Evolutionary conservation across 2,113 vertebrate species (phyloP).

Genomic region (Podarcis muralis): DNA sequence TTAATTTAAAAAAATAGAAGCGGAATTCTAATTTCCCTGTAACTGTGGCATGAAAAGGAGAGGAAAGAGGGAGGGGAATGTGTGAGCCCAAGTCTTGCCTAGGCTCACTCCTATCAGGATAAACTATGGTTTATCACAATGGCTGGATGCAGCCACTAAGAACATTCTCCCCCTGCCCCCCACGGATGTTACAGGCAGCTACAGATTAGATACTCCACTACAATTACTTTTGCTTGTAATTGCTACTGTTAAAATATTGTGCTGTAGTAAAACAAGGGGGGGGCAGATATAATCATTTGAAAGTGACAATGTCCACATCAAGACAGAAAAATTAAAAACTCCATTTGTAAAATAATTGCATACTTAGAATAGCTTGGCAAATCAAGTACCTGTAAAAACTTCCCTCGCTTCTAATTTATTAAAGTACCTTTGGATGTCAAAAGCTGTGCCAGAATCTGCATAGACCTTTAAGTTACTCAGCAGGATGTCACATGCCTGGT

Average conservation of each 20-base stretch:
- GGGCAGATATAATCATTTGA: slow-evolving; percentile 37
- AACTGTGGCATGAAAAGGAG: background rate
- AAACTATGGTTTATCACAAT: background rate
- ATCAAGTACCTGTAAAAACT: slow-evolving; percentile 13
- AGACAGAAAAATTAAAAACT: background rate
- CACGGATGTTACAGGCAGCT: slow-evolving; percentile 51
- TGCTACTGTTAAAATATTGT: background rate
- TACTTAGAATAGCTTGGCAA: slow-evolving; percentile 47
- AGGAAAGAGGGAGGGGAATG: background rate
- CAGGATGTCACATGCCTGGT: slow-evolving; percentile 81
- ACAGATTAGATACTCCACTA: slow-evolving; percentile 47
- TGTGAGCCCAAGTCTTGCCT: background rate
- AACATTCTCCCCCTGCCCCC: slow-evolving; percentile 40
- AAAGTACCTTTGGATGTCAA: slow-evolving; percentile 89
- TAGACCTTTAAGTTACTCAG: slow-evolving; percentile 81
- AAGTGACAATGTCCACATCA: slow-evolving; percentile 34
- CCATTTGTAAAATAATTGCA: slow-evolving; percentile 19
- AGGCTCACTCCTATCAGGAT: no score
- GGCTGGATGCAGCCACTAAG: background rate
- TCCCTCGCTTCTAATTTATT: slow-evolving; percentile 38
- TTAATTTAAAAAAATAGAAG: background rate
- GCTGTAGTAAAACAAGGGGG: background rate
- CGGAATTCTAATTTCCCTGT: background rate
- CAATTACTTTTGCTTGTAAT: background rate
- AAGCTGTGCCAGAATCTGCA: slow-evolving; percentile 82